Evolutionary conservation across 2,113 vertebrate genomes (phyloP), one percentile per base, ranked within the genome.

Genomic region (Phalacrocorax brasilianus): DNA sequence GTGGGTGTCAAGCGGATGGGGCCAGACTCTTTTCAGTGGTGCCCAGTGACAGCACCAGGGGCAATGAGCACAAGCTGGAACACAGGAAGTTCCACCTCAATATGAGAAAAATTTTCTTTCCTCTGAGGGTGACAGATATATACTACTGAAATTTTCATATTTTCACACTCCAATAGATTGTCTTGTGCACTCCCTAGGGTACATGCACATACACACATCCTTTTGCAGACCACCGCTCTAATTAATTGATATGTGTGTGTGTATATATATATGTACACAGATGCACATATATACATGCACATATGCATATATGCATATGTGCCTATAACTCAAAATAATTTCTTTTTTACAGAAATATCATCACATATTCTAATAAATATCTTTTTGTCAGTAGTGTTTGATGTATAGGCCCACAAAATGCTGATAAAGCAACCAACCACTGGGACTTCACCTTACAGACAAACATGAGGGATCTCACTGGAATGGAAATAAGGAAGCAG

Each of bases 181-280:
- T 27, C n/a, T 81, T 55, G 17, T 52, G n/a, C 13, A 52, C 2
- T 3, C 14, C 18, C 7, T 27, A 19, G 8, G 8, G n/a, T 63
- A 71, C 23, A 19, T 47, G 40, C 33, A 53, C 6, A 12, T 30
- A 59, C 42, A 10, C 18, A 27, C 2, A 5, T 30, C 7, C 4
- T 66, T 67, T 67, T 62, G 47, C 52, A 62, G 27, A 45, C 4
- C 13, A 76, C 7, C 44, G 14, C 4, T 76, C 6, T 80, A 56
- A 66, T 32, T 44, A 66, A 81, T 13, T 45, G 17, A 80, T n/a
- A 27, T 5, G 28, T 26, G 32, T 24, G 24, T 24, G 24, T 24
- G 1, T 47, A 2, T 49, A 7, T 9, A 21, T 38, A 33, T 26
- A 35, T 7, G 50, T 12, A 47, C 15, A 44, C 2, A 10, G 2